Base-by-base conservation (phyloP, 2,888 invertebrate genomes). In the Mythimna vitellina region DNA sequence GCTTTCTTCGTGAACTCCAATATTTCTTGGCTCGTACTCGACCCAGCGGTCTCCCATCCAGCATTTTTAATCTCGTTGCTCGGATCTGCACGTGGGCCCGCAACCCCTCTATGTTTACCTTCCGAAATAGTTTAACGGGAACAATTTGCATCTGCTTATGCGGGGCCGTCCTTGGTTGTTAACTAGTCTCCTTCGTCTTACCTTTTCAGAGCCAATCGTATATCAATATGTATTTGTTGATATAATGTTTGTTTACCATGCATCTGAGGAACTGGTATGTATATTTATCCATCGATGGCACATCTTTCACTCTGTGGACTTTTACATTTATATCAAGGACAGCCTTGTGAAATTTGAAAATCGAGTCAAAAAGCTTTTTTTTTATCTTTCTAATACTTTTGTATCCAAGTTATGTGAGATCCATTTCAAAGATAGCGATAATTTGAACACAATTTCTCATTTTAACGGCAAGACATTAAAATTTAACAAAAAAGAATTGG, bases 81-180 rank as follows among this genome's bases (percentile, higher is more conserved):
- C 90, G 93, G 94, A 94, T 94, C 94, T 94, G 88, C 94, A 94
- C 95, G 94, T 94, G 95, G 92, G 92, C 88, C 89, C 89, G 14
- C 67, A 86, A 89, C 87, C 94, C 92, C 95, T 93, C 93, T 91
- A 87, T 96, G 96, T 96, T 96, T 96, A 96, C 96, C 96, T 96
- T 94, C 94, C 93, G 94, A 95, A 96, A 96, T 96, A 96, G 96
- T 96, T 96, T 95, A 95, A 96, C 96, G 94, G 94, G 92, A 92
- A 93, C 96, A 95, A 96, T 96, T 96, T 96, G 95, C 96, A 96
- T 96, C 93, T 95, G 91, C 92, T 96, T 96, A 96, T 95, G 94
- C 95, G 90, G 86, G 94, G 89, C 93, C 95, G 92, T 93, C 96
- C 95, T 94, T 89, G 88, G 92, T 95, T 94, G 94, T 95, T 95